Evolutionary conservation across 1,140 invertebrate genomes (phyloP), one percentile per base, ranked within the genome.

Genomic region (Orchesella cincta): DNA sequence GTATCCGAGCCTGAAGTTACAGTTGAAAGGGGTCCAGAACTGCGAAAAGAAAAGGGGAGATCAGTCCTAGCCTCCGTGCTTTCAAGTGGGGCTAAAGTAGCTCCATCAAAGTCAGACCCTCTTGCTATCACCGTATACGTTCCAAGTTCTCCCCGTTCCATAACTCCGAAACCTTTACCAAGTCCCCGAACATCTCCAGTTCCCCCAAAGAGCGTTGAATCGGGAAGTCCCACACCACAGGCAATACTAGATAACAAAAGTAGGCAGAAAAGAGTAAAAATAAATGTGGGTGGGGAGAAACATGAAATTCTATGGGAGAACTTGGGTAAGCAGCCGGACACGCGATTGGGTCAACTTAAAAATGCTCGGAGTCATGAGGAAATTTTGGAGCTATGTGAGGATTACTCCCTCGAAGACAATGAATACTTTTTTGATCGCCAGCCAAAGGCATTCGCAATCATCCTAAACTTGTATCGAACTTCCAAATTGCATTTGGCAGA

Each of bases 241-340:
- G 33, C 12, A 3, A 77, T 77, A 1, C 12, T 67, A 0, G 52
- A 77, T 23, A 74, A 72, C 31, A 77, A 67, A 70, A 35, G 1
- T 1, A 73, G 64, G 23, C 51, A 35, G 20, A 39, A 35, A 28
- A 16, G 76, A 31, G 76, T 77, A 0, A 12, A 54, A 18, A 31
- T 77, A n/a, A 77, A 77, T 70, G 76, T 77, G 5, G 71, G 71
- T 16, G 71, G 71, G 16, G 71, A 73, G 14, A 28, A n/a, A 3
- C 71, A 73, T 73, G 71, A 73, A 73, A 73, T 73, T 73, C 28
- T 73, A 39, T 73, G 71, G 71, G 71, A 36, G 5, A 73, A 73
- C 35, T 31, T 73, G 34, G 71, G 39, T 2, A 36, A 51, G 23
- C 35, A 8, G 18, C 71, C 71, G 34, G 34, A 73, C 26, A 73